Conservation (phyloP, 1,140 invertebrate genomes). For the Hycleus cichorii region DNA sequence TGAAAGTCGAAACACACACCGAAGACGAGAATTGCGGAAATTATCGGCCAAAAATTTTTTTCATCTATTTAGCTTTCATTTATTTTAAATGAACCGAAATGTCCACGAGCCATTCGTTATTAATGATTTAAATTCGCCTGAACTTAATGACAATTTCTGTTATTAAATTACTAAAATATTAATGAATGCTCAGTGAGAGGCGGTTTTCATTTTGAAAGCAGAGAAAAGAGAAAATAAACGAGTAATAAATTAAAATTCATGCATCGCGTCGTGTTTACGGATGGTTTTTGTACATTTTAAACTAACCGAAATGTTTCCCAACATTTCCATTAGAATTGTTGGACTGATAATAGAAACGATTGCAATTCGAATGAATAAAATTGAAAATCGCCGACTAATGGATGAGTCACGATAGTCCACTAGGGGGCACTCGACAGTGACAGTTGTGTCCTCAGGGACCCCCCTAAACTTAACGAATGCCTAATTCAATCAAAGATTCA, state of each 20-base stretch:
- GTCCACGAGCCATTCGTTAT: slow-evolving; percentile 4
- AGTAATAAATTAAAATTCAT: slow-evolving; percentile 25
- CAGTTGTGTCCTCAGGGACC: slow-evolving; percentile 26
- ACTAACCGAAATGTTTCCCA: slow-evolving; percentile 3
- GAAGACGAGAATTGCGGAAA: too few relatives aligned
- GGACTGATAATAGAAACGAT: too few relatives aligned
- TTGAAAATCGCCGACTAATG: slow-evolving; percentile 6
- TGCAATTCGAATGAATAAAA: too few relatives aligned
- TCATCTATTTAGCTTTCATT: too few relatives aligned
- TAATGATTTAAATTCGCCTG: slow-evolving; percentile 10
- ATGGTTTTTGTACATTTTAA: slow-evolving; percentile 22
- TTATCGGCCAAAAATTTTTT: too few relatives aligned
- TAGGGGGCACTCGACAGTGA: slow-evolving; percentile 14
- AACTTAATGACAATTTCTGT: slow-evolving; percentile 23
- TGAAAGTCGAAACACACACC: too few relatives aligned
- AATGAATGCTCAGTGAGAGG: slow-evolving; percentile 21
- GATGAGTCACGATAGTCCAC: slow-evolving; percentile 13
- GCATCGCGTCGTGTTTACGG: slow-evolving; percentile 12
- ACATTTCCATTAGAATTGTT: not conserved
- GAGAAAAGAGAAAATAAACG: slow-evolving; percentile 21
- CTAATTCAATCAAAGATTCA: slow-evolving; percentile 41
- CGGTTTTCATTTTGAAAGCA: slow-evolving; percentile 22
- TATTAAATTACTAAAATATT: slow-evolving; percentile 27
- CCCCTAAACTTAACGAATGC: slow-evolving; percentile 36
- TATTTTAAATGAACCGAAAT: slow-evolving; percentile 5